phyloP scores from a whole-genome alignment of 2,113 vertebrate species.

The Strix uralensis region DNA sequence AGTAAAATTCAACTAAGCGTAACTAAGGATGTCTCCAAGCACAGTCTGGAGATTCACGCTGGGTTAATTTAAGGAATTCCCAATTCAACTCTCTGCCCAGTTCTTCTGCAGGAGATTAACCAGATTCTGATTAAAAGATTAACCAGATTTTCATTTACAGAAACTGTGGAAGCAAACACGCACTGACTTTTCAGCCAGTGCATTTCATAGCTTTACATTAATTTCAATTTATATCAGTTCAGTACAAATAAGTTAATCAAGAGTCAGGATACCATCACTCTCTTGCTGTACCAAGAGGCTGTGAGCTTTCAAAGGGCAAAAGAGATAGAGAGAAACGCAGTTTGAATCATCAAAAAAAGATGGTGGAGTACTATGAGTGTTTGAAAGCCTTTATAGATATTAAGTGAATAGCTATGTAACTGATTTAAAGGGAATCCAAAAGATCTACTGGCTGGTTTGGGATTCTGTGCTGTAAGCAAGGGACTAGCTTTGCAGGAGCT shows the following conservation, averaged over 20 bases:
- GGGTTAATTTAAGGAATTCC: not conserved
- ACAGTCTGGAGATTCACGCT: not conserved
- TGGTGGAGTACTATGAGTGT: not conserved
- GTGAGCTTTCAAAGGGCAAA: not conserved
- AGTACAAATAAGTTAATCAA: not conserved
- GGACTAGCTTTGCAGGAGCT: not conserved
- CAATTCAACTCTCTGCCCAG: not conserved
- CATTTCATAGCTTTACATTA: not conserved
- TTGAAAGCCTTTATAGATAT: not conserved
- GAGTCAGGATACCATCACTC: not conserved
- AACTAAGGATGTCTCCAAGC: not conserved
- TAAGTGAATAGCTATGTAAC: not conserved
- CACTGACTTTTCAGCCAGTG: not conserved
- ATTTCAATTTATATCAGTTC: not conserved
- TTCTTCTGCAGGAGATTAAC: not conserved
- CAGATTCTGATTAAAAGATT: not conserved
- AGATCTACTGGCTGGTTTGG: not conserved
- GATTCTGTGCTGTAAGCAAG: not conserved
- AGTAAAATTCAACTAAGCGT: not conserved
- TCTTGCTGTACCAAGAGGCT: not conserved
- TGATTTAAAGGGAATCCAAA: not conserved
- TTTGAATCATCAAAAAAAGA: not conserved
- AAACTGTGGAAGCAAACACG: not conserved
- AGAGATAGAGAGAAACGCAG: not conserved
- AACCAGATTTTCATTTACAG: not conserved